phyloP scores from a whole-genome alignment of 2,113 vertebrate species.

The Gallinago undulata region DNA sequence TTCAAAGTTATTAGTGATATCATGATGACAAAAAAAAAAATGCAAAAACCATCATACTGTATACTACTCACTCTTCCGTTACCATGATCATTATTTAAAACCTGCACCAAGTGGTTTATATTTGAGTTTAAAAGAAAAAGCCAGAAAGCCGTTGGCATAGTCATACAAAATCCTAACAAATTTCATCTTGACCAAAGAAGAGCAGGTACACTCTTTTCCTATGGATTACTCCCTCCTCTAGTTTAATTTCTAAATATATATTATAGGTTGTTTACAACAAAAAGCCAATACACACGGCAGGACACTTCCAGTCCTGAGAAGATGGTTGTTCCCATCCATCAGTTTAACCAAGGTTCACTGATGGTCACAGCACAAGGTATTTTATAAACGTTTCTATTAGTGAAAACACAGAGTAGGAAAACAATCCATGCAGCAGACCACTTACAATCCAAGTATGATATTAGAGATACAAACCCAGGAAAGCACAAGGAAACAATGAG shows the following conservation, averaged over 20 bases:
- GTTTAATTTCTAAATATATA: background rate
- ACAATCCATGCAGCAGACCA: background rate
- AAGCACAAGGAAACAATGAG: background rate
- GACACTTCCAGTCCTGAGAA: background rate
- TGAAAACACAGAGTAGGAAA: background rate
- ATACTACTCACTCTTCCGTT: background rate
- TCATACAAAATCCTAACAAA: background rate
- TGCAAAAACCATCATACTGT: background rate
- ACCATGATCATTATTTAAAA: background rate
- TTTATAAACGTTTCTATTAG: background rate
- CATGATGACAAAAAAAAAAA: background rate
- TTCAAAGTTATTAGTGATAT: background rate
- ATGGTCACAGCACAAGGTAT: background rate
- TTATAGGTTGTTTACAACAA: background rate
- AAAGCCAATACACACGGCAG: background rate
- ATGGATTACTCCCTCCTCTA: background rate
- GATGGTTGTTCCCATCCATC: background rate
- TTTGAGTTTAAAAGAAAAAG: background rate
- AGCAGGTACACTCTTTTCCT: background rate
- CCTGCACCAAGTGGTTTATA: background rate
- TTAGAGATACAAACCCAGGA: background rate
- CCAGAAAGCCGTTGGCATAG: background rate
- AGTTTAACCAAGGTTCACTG: background rate
- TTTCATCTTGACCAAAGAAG: background rate
- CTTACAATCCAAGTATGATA: background rate